Evolutionary conservation across 2,888 invertebrate genomes (phyloP).

Genomic region (Patella caerulea): DNA sequence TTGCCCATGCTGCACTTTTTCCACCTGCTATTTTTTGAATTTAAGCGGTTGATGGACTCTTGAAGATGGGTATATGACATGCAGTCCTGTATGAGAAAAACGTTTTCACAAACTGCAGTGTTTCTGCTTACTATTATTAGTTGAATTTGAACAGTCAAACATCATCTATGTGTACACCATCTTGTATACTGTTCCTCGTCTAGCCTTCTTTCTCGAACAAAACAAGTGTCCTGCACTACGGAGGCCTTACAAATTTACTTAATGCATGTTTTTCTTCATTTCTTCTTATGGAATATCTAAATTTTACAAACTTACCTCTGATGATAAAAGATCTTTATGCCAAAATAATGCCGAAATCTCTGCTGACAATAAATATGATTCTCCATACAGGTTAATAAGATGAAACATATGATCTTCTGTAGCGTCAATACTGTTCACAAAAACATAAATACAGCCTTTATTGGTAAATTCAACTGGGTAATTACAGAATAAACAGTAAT

Average conservation of each 20-base stretch:
- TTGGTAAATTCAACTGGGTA: neutral
- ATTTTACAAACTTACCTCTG: constrained; percentile 48
- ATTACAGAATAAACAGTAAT: too few relatives aligned
- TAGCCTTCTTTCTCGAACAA: too few relatives aligned
- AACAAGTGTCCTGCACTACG: too few relatives aligned
- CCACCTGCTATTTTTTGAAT: too few relatives aligned
- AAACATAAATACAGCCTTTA: neutral
- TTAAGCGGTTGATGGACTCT: too few relatives aligned
- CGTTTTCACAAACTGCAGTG: neutral
- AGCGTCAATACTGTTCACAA: constrained; percentile 49
- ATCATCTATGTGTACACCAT: too few relatives aligned
- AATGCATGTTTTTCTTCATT: too few relatives aligned
- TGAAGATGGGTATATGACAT: neutral
- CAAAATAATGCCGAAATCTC: constrained; percentile 65
- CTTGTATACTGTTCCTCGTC: too few relatives aligned
- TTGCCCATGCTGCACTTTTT: too few relatives aligned
- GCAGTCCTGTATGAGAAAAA: neutral
- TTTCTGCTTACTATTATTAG: neutral
- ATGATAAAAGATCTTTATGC: constrained; percentile 60
- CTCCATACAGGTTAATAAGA: constrained; percentile 52
- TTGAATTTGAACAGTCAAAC: too few relatives aligned
- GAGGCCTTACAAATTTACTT: too few relatives aligned
- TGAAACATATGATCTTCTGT: constrained; percentile 50
- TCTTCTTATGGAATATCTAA: too few relatives aligned
- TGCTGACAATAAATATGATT: constrained; percentile 50